Conservation (phyloP, 2,113 vertebrate species). For the Myanophis thanlyinensis region DNA sequence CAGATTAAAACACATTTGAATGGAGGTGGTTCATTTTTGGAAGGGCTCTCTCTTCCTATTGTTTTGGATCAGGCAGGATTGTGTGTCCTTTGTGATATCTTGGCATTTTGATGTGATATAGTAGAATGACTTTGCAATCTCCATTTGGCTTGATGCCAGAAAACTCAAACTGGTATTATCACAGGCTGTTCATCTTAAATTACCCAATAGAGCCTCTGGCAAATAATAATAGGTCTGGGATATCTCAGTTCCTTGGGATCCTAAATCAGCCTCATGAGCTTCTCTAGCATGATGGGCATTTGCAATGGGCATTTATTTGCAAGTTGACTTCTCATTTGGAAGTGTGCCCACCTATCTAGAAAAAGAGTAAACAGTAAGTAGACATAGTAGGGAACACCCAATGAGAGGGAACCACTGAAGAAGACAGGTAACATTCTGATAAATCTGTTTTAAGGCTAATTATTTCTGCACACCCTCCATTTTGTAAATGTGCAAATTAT, state of each 20-base stretch:
- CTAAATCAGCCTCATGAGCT: neutral
- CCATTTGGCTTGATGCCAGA: neutral
- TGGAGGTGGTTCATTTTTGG: neutral
- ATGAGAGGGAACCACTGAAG: neutral
- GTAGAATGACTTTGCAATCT: neutral
- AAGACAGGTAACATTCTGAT: neutral
- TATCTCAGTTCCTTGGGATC: neutral
- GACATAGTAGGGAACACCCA: neutral
- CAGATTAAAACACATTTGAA: neutral
- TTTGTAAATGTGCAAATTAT: neutral
- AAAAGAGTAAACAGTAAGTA: neutral
- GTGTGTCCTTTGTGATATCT: conserved; percentile 11
- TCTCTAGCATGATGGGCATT: neutral
- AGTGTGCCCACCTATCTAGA: neutral
- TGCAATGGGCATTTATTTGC: neutral
- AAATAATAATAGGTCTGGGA: neutral
- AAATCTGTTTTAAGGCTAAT: neutral
- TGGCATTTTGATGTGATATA: neutral
- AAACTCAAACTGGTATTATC: neutral
- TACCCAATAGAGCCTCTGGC: neutral
- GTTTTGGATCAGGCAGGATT: neutral
- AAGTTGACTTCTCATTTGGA: neutral
- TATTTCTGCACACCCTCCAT: neutral
- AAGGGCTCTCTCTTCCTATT: neutral
- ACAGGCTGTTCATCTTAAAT: neutral